Conservation (phyloP, 64 coral and sea anemone genomes). For the Acropora yongei region DNA sequence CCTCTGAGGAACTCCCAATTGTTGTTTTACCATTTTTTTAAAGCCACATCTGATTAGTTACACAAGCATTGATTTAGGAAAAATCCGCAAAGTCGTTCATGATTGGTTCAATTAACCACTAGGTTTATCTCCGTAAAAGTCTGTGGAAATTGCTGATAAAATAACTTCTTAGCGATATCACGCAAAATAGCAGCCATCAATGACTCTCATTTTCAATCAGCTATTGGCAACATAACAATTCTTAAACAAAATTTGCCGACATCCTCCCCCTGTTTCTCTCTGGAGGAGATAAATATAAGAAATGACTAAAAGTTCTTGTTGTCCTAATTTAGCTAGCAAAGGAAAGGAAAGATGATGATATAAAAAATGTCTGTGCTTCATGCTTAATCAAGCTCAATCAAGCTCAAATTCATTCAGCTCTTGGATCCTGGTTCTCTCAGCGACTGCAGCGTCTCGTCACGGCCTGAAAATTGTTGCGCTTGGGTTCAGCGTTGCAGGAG, state of each 20-base stretch:
- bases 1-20: no score
- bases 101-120: no score
- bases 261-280: neutral
- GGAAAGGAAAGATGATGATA: neutral
- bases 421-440: neutral
- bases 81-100: no score
- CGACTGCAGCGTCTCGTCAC: slow-evolving; percentile 19
- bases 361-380: neutral
- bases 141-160: no score
- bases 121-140: no score
- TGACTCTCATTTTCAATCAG: no score
- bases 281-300: slow-evolving; percentile 2
- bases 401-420: neutral
- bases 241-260: neutral
- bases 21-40: no score
- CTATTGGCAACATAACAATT: no score
- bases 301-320: neutral
- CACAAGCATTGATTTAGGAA: no score
- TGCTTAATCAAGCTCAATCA: neutral
- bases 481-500: neutral
- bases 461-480: neutral
- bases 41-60: no score
- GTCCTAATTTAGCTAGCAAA: neutral
- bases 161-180: no score
- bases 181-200: no score